Conservation (phyloP, 2,888 invertebrate species). For the Chaitophorus viminalis region DNA sequence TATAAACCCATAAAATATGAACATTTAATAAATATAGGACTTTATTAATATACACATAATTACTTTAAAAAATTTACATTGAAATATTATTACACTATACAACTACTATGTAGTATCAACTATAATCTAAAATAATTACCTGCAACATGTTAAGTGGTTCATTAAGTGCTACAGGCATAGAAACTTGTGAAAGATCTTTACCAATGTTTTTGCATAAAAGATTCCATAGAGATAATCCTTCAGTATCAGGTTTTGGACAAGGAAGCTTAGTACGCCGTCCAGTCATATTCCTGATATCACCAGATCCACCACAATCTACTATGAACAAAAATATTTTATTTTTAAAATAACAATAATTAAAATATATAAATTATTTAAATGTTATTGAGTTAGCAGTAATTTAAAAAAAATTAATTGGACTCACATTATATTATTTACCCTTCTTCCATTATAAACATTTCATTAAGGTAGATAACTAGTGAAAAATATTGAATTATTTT, state of each 20-base stretch:
- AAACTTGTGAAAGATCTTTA: conserved; percentile 85
- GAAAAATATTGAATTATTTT: neutral
- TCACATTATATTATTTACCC: conserved; percentile 32
- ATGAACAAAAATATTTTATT: conserved; percentile 34
- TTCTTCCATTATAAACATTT: conserved; percentile 43
- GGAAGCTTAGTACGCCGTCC: conserved; percentile 78
- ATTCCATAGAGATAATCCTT: conserved; percentile 84
- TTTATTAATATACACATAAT: neutral
- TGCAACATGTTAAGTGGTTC: conserved; percentile 85
- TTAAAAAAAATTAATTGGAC: neutral
- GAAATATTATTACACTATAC: neutral
- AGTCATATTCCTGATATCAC: conserved; percentile 66
- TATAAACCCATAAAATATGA: too few species aligned
- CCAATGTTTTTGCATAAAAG: conserved; percentile 84
- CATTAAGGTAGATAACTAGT: neutral
- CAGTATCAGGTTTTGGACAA: conserved; percentile 77
- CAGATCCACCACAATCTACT: conserved; percentile 58
- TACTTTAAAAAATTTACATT: neutral
- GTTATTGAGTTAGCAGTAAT: neutral
- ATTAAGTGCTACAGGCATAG: conserved; percentile 87
- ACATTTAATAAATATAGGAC: neutral
- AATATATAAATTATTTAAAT: neutral
- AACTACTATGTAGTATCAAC: neutral
- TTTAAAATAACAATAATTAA: neutral
- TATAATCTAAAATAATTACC: conserved; percentile 67